A percentile compares a stretch with the other conserved stretches of the same genome.
These are phyloP conservation scores for Carabus problematicus DNA, from an alignment of 2,888 invertebrate genomes.

Conservation along the genomic window DNA sequence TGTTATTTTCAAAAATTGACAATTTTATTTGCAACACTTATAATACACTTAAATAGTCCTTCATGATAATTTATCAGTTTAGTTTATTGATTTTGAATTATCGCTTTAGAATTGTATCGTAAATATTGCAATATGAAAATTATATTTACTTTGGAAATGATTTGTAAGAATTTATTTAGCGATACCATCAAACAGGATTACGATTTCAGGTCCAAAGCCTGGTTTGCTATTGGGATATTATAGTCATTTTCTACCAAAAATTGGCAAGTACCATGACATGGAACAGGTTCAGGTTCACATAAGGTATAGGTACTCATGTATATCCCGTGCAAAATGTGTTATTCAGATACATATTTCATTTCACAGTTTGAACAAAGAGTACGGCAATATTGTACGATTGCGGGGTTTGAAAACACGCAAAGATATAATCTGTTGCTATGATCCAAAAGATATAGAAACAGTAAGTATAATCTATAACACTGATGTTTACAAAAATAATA, in stretches of 20 bases:
- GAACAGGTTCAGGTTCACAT: slow-evolving; percentile 44
- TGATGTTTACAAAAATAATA: too few relatives aligned
- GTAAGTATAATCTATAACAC: slow-evolving; percentile 26
- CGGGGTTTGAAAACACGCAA: slow-evolving; percentile 51
- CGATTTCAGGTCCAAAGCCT: slow-evolving; percentile 49
- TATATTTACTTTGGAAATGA: too few relatives aligned
- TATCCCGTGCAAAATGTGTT: neutral
- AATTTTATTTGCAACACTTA: too few relatives aligned
- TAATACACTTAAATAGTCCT: too few relatives aligned
- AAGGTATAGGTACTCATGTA: neutral
- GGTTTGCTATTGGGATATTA: slow-evolving; percentile 51
- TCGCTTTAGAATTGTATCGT: too few relatives aligned
- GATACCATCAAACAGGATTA: too few relatives aligned
- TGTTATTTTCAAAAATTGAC: too few relatives aligned
- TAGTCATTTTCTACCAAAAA: slow-evolving; percentile 50
- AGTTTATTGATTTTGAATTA: too few relatives aligned
- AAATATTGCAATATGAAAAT: too few relatives aligned
- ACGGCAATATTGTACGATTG: slow-evolving; percentile 57
- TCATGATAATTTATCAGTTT: too few relatives aligned
- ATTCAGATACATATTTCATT: neutral
- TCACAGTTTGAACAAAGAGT: slow-evolving; percentile 47
- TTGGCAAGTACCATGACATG: slow-evolving; percentile 49
- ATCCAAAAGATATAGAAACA: slow-evolving; percentile 60
- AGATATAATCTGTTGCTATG: slow-evolving; percentile 55
- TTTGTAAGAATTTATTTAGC: too few relatives aligned